Conservation (phyloP, 2,113 vertebrate genomes). For the Amphilophus citrinellus region DNA sequence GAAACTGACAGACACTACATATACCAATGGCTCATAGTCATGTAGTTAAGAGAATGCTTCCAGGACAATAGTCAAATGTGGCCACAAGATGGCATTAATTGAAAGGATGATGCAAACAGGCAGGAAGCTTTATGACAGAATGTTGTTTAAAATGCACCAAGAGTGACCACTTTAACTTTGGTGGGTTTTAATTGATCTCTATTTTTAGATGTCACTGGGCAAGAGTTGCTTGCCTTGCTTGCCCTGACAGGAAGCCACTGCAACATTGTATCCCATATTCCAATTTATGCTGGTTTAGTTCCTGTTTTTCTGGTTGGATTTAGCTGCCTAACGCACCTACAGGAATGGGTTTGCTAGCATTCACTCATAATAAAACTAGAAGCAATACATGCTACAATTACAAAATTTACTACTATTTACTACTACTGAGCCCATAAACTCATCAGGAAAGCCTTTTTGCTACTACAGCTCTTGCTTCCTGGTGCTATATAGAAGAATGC, state of each 20-base stretch:
- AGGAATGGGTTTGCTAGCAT: background rate
- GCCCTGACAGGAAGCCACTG: background rate
- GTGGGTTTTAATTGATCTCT: background rate
- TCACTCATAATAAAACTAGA: no score
- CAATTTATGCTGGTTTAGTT: background rate
- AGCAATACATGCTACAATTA: no score
- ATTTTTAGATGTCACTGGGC: background rate
- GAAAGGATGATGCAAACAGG: background rate
- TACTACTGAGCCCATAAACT: no score
- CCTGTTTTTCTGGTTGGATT: background rate
- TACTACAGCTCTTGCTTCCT: no score
- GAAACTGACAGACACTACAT: background rate
- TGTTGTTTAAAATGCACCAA: background rate
- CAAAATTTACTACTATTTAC: no score
- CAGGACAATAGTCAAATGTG: background rate
- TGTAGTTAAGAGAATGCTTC: background rate
- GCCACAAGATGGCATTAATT: background rate
- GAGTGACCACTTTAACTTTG: background rate
- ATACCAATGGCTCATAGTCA: background rate
- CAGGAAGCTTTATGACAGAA: background rate
- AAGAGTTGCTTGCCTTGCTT: background rate
- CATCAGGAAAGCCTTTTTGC: no score
- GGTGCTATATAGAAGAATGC: no score
- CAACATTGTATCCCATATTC: background rate
- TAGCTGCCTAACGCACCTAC: background rate